Percentiles rank a stretch among this genome's conserved stretches.
phyloP scores from a whole-genome alignment of 2,113 vertebrate species.

The Hydropotes inermis region DNA sequence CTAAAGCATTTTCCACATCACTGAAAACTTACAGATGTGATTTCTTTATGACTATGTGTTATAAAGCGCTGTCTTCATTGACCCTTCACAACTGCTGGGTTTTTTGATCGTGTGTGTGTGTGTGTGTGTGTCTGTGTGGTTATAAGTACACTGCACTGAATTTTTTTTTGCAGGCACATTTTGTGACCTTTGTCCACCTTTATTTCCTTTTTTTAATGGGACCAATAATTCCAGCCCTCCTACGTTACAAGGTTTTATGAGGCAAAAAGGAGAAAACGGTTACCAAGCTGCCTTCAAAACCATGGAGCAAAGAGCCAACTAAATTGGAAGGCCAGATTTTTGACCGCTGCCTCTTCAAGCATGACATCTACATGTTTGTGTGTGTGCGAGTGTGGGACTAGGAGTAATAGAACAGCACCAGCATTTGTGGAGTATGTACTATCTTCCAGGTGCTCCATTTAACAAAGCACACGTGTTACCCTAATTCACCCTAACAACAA shows the following conservation, averaged over 20 bases:
- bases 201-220: neutral
- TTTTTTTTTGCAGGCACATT: neutral
- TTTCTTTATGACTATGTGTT: neutral
- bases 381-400: neutral
- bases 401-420: neutral
- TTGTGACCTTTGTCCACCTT: neutral
- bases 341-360: neutral
- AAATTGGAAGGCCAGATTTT: neutral
- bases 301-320: neutral
- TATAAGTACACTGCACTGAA: neutral
- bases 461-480: neutral
- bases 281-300: neutral
- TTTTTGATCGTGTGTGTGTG: rapidly evolving
- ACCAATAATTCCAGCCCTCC: neutral
- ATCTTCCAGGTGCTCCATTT: neutral
- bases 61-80: too few species aligned
- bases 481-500: neutral
- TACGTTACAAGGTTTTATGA: neutral
- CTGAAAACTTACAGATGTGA: neutral
- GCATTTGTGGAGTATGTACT: neutral
- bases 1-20: rapidly evolving
- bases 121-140: neutral
- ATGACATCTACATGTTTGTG: neutral
- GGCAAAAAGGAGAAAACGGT: neutral
- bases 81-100: neutral